Evolutionary conservation across 2,888 invertebrate genomes (phyloP).

Genomic region (Tiliacea aurago): DNA sequence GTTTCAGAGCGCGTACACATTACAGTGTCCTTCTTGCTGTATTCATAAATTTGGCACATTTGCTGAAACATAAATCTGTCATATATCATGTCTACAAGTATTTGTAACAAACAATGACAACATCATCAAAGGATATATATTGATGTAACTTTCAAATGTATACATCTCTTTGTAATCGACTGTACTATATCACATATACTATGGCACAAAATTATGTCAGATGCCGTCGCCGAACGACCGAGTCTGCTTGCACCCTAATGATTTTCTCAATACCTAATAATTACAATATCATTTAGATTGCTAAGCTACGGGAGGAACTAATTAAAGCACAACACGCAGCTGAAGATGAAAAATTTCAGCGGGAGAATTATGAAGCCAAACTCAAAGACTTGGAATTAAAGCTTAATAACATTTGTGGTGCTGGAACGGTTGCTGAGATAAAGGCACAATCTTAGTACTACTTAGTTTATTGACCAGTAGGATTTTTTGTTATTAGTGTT

Average conservation of each 20-base stretch:
- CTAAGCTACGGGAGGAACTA: constrained; percentile 80
- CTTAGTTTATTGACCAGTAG: neutral
- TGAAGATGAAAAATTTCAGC: constrained; percentile 79
- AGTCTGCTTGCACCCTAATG: neutral
- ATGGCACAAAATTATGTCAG: neutral
- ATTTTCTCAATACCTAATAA: neutral
- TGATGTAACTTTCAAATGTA: too few relatives aligned
- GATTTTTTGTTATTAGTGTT: neutral
- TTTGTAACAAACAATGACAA: too few relatives aligned
- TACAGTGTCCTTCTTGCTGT: too few relatives aligned
- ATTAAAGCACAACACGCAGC: constrained; percentile 78
- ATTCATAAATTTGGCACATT: too few relatives aligned
- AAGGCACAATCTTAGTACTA: constrained; percentile 60
- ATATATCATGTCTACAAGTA: too few relatives aligned
- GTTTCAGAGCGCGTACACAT: too few relatives aligned
- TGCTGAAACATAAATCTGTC: too few relatives aligned
- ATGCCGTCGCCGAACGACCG: neutral
- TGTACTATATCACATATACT: neutral
- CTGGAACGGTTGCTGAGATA: constrained; percentile 65
- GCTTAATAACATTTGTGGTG: constrained; percentile 77
- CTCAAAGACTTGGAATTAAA: constrained; percentile 82
- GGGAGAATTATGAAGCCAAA: constrained; percentile 80
- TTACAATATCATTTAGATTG: constrained; percentile 67
- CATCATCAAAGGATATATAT: too few relatives aligned
- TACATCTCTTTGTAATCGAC: too few relatives aligned